Evolutionary conservation across 2,113 vertebrate genomes (phyloP).

Genomic region (Zingel zingel): DNA sequence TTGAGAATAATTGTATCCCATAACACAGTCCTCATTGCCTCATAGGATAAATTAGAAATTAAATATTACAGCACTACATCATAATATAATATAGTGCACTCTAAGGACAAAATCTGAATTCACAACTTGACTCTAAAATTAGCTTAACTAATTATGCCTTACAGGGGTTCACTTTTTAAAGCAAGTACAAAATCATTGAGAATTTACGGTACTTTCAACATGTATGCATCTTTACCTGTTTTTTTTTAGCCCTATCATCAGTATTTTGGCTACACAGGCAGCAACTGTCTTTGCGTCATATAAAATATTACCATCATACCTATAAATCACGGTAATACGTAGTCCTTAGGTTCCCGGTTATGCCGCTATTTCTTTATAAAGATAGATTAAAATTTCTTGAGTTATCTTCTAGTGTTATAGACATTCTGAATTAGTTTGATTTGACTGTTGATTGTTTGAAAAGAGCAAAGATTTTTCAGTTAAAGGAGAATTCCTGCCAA

Average conservation of each 20-base stretch:
- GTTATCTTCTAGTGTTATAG: not conserved
- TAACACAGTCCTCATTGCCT: not conserved
- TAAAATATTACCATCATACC: too few species aligned
- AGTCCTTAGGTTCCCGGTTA: too few species aligned
- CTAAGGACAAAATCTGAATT: not conserved
- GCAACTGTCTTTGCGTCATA: not conserved
- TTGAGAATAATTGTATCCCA: conserved; percentile 9
- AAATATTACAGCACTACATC: not conserved
- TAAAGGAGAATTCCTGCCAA: too few species aligned
- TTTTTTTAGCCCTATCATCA: too few species aligned
- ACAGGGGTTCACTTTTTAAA: not conserved
- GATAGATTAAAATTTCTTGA: not conserved
- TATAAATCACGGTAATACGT: too few species aligned
- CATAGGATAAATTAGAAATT: not conserved
- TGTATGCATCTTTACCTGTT: too few species aligned
- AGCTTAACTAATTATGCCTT: not conserved
- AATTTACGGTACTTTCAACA: too few species aligned
- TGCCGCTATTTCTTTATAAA: too few species aligned
- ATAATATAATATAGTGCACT: not conserved
- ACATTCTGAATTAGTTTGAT: not conserved
- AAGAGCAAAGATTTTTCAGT: not conserved
- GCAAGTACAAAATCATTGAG: too few species aligned
- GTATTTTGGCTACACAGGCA: not conserved
- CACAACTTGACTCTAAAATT: not conserved
- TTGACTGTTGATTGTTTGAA: not conserved